Conservation (phyloP, 2,113 vertebrate species). For the Myxocyprinus asiaticus region DNA sequence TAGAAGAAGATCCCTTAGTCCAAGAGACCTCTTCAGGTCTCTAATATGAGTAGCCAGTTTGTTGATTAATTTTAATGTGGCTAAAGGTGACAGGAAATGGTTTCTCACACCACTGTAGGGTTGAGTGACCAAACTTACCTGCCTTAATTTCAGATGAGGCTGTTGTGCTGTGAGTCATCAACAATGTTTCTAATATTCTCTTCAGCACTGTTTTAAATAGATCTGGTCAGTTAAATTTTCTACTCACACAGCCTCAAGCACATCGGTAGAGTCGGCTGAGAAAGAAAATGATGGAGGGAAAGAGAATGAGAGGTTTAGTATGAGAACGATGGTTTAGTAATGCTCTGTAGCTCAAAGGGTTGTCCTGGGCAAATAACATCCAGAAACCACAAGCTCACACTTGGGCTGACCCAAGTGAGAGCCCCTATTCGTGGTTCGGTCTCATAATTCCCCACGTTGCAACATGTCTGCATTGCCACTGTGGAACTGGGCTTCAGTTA, state of each 20-base stretch:
- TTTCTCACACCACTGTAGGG: too few species aligned
- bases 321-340: too few species aligned
- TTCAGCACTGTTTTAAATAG: conserved; percentile 62
- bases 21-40: too few species aligned
- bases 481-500: conserved; percentile 74
- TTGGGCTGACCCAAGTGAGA: conserved; percentile 20
- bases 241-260: conserved; percentile 58
- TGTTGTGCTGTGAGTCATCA: conserved; percentile 73
- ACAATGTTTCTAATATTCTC: conserved; percentile 62
- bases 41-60: too few species aligned
- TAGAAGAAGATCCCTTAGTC: too few species aligned
- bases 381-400: too few species aligned
- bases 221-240: conserved; percentile 61
- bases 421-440: conserved; percentile 62
- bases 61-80: too few species aligned
- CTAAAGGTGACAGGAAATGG: too few species aligned
- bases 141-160: conserved; percentile 66
- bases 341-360: too few species aligned
- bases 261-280: conserved; percentile 12
- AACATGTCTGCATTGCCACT: conserved; percentile 72
- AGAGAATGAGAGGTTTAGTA: neutral
- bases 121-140: too few species aligned
- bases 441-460: conserved; percentile 63
- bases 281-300: neutral
- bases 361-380: too few species aligned